Conservation (phyloP, 2,113 vertebrate genomes). For the Rhadina sibilatrix region DNA sequence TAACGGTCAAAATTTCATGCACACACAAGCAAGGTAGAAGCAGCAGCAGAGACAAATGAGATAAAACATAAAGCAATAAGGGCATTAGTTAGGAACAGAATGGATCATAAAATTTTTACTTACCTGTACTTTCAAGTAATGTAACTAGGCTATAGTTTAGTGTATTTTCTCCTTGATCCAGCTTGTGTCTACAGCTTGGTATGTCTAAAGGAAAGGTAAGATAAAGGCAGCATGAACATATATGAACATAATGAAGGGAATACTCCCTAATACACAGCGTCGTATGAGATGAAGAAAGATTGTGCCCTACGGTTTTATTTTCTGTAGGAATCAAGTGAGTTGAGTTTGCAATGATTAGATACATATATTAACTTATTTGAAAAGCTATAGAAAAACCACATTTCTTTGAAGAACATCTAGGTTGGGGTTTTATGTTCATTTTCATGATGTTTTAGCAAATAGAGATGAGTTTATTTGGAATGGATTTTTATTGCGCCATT, state of each 20-base stretch:
- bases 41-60: not conserved
- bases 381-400: not conserved
- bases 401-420: not conserved
- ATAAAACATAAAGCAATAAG: not conserved
- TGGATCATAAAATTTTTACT: not conserved
- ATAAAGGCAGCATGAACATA: not conserved
- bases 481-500: not conserved
- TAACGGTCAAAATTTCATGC: not conserved
- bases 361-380: conserved; percentile 13
- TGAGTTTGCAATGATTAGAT: not conserved
- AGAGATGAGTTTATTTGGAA: conserved; percentile 28
- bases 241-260: not conserved
- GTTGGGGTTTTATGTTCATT: not conserved
- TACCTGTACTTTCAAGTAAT: not conserved
- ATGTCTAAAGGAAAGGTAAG: not conserved
- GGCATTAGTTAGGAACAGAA: not conserved
- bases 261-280: not conserved
- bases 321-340: not conserved
- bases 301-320: not conserved
- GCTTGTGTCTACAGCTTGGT: not conserved
- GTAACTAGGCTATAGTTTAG: not conserved
- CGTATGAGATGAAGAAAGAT: not conserved
- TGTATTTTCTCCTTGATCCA: not conserved
- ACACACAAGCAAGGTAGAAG: not conserved
- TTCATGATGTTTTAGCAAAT: not conserved